phyloP scores from a whole-genome alignment of 1,140 invertebrate species.

The Tetragnatha versicolor region DNA sequence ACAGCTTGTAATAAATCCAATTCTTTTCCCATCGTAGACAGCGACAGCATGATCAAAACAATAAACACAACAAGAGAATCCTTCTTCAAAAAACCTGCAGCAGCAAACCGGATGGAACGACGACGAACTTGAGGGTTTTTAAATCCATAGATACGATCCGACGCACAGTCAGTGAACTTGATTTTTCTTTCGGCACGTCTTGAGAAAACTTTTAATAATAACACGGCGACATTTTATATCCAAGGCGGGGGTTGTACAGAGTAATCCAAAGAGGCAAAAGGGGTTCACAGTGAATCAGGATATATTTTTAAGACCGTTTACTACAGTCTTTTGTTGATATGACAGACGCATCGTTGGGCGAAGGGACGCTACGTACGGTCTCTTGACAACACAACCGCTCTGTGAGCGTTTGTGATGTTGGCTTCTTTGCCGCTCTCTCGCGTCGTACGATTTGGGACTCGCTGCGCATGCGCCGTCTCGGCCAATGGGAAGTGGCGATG shows the following conservation, averaged over 20 bases:
- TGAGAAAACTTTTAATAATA: not conserved
- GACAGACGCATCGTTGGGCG: constrained; percentile 18
- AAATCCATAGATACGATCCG: constrained; percentile 35
- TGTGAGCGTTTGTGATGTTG: constrained; percentile 37
- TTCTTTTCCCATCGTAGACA: constrained; percentile 50
- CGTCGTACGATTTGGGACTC: constrained; percentile 30
- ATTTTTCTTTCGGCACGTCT: not conserved
- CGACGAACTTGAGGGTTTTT: constrained; percentile 10
- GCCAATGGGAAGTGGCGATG: constrained; percentile 20
- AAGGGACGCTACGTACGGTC: not conserved
- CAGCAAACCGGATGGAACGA: not conserved
- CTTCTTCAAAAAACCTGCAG: constrained; percentile 1
- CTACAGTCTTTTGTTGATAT: not conserved
- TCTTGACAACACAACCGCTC: too few relatives aligned
- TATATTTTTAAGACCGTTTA: not conserved
- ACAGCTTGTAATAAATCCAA: constrained; percentile 48
- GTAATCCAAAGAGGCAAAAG: constrained; percentile 12
- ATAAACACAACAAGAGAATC: constrained; percentile 1
- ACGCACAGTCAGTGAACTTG: constrained; percentile 41
- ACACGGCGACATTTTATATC: not conserved
- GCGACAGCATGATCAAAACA: constrained; percentile 31
- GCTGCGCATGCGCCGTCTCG: constrained; percentile 9
- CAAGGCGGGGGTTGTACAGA: not conserved
- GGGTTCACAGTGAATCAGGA: not conserved
- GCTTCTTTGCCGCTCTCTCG: constrained; percentile 6